Evolutionary conservation across 1,140 invertebrate species (phyloP).

Genomic region (Zaprionus vittiger): DNA sequence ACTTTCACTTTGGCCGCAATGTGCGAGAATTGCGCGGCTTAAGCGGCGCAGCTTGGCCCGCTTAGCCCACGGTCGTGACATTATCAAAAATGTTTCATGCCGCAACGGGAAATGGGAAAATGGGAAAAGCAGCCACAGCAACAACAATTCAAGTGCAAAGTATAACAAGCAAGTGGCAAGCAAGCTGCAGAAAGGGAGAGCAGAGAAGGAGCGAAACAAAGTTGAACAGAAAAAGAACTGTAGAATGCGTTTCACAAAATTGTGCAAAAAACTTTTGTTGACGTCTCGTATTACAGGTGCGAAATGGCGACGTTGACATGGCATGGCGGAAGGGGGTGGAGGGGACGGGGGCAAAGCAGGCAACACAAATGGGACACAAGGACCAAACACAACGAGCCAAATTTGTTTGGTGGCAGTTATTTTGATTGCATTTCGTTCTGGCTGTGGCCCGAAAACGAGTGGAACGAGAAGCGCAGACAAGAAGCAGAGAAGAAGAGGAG

Average conservation of each 20-base stretch:
- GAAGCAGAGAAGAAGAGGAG: too few relatives aligned
- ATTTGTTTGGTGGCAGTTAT: constrained; percentile 49
- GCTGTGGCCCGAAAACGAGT: neutral
- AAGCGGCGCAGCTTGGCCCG: constrained; percentile 43
- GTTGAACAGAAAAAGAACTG: neutral
- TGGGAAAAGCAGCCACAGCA: neutral
- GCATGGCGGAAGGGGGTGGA: neutral
- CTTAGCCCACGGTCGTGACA: constrained; percentile 51
- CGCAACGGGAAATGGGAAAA: constrained; percentile 27
- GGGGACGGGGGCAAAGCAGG: neutral
- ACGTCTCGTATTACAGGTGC: constrained; percentile 54
- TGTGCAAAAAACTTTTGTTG: constrained; percentile 54
- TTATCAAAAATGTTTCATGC: constrained; percentile 52
- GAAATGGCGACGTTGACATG: constrained; percentile 37
- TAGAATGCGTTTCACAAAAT: constrained; percentile 46
- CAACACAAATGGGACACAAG: constrained; percentile 15
- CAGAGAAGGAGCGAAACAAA: neutral
- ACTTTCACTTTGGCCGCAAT: constrained; percentile 33
- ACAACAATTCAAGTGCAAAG: constrained; percentile 27
- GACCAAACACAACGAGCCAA: constrained; percentile 16
- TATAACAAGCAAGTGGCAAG: constrained; percentile 16
- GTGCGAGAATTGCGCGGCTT: constrained; percentile 47
- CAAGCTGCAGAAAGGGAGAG: constrained; percentile 12
- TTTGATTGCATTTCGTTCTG: constrained; percentile 45
- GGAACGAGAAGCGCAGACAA: neutral